A percentile compares a stretch with the other conserved stretches of the same genome.
phyloP scores from a whole-genome alignment of 2,888 invertebrate species.

The Perdita meconis region DNA sequence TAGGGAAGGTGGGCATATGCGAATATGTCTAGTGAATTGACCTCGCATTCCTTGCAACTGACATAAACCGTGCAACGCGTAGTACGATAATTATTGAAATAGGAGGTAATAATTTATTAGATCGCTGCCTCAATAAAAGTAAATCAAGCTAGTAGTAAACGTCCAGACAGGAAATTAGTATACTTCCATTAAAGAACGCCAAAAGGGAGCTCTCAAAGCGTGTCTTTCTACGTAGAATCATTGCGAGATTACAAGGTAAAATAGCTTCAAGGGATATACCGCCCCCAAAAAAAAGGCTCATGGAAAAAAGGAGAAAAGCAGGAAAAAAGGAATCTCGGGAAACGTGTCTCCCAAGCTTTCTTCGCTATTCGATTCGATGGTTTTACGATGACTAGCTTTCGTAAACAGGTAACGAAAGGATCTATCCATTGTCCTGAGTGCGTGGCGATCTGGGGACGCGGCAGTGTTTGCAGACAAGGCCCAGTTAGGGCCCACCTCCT shows the following conservation, averaged over 20 bases:
- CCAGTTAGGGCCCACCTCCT: slow-evolving; percentile 56
- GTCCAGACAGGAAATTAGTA: not conserved
- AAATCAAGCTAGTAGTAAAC: no score
- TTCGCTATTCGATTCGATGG: slow-evolving; percentile 79
- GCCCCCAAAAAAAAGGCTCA: not conserved
- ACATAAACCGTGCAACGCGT: no score
- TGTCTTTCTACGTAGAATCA: slow-evolving; percentile 14
- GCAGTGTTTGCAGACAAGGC: slow-evolving; percentile 80
- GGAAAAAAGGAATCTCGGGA: not conserved
- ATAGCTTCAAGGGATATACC: not conserved
- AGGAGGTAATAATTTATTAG: no score
- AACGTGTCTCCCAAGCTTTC: slow-evolving; percentile 60
- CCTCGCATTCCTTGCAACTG: no score
- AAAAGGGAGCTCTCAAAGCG: not conserved
- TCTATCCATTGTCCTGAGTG: slow-evolving; percentile 69
- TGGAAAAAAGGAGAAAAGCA: not conserved
- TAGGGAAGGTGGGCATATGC: no score
- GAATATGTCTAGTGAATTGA: no score
- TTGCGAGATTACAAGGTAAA: slow-evolving; percentile 13
- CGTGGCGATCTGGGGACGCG: slow-evolving; percentile 69
- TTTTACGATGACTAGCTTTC: slow-evolving; percentile 73
- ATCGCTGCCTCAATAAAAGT: no score
- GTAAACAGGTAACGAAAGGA: slow-evolving; percentile 74
- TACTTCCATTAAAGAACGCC: not conserved
- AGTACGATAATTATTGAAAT: no score